Evolutionary conservation across 1,140 invertebrate genomes (phyloP).

Genomic region (Diorhabda elongata): DNA sequence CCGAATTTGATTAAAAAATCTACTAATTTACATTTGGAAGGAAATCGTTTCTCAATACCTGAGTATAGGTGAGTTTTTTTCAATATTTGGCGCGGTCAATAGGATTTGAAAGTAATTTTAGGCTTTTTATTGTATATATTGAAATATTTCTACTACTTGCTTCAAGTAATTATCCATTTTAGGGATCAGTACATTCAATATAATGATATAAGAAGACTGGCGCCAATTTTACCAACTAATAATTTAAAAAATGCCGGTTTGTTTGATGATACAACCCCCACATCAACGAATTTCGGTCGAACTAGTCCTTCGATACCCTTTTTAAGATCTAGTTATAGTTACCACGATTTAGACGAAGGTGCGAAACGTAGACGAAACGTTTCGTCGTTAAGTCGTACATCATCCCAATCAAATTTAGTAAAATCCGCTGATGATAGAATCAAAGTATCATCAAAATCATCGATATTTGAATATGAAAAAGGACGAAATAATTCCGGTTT

Average conservation of each 20-base stretch:
- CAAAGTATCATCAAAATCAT: too few species aligned
- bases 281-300: neutral
- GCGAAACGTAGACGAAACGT: neutral
- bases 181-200: constrained; percentile 38
- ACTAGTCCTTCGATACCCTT: constrained; percentile 35
- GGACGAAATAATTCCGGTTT: too few species aligned
- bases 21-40: constrained; percentile 53
- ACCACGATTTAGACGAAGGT: neutral
- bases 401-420: neutral
- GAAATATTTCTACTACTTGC: too few species aligned
- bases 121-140: too few species aligned
- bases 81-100: too few species aligned
- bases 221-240: constrained; percentile 25
- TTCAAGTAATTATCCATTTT: neutral
- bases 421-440: neutral
- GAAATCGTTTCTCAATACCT: constrained; percentile 34
- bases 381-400: neutral
- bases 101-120: too few species aligned
- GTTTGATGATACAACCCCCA: neutral
- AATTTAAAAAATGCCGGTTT: constrained; percentile 17
- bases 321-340: constrained; percentile 15
- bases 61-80: constrained; percentile 37
- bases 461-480: too few species aligned
- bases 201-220: constrained; percentile 29
- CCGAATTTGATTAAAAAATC: constrained; percentile 45